These are phyloP conservation scores for Agriopis leucophaearia DNA, from an alignment of 2,888 invertebrate genomes.

Conservation along the genomic window DNA sequence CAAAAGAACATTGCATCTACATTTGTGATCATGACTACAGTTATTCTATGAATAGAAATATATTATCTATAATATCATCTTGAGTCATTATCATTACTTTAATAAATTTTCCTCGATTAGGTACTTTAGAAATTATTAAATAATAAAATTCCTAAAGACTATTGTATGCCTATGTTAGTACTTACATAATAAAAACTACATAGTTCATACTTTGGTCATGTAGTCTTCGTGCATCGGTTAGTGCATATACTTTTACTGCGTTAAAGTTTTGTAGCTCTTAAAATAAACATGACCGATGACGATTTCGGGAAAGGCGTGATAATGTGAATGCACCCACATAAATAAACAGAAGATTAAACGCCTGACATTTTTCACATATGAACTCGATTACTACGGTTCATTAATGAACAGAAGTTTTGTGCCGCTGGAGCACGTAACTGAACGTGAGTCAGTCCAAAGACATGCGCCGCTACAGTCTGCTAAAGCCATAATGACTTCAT, in stretches of 20 bases:
- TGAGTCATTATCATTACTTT: conserved; percentile 8
- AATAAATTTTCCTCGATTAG: conserved; percentile 11
- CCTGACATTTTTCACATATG: conserved; percentile 61
- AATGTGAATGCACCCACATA: conserved; percentile 58
- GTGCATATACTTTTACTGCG: conserved; percentile 31
- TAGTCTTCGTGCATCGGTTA: conserved; percentile 33
- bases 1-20: conserved; percentile 22
- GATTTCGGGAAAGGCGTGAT: conserved; percentile 73
- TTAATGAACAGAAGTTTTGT: conserved; percentile 49
- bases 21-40: conserved; percentile 10
- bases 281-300: conserved; percentile 77
- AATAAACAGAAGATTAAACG: conserved; percentile 65
- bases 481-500: conserved; percentile 37
- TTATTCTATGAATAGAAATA: conserved; percentile 14
- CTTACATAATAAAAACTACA: too few species aligned
- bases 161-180: too few species aligned
- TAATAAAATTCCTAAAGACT: background rate
- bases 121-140: conserved; percentile 7
- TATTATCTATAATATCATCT: conserved; percentile 18
- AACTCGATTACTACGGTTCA: conserved; percentile 61
- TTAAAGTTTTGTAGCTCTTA: conserved; percentile 60
- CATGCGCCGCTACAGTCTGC: conserved; percentile 27
- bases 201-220: background rate
- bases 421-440: conserved; percentile 26
- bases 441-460: conserved; percentile 30